Conservation (phyloP, 2,797 vertebrate species). For the Coilia nasus region DNA sequence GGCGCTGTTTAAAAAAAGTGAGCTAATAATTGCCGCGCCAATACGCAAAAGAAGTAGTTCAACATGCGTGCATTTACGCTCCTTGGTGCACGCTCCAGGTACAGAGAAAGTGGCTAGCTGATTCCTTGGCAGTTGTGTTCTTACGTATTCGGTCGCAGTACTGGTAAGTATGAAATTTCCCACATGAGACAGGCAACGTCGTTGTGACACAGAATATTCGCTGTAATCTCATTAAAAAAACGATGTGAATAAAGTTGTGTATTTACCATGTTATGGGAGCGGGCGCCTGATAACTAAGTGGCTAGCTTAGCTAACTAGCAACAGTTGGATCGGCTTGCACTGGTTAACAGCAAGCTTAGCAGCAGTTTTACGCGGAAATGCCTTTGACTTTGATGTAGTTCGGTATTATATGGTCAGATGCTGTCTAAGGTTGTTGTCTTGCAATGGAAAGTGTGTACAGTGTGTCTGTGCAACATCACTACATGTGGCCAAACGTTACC, state of each 20-base stretch:
- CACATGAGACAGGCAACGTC: background rate
- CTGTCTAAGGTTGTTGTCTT: too few relatives aligned
- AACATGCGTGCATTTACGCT: slow-evolving; percentile 13
- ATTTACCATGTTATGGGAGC: background rate
- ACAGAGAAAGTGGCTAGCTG: background rate
- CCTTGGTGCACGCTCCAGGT: background rate
- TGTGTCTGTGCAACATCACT: too few relatives aligned
- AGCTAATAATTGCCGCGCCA: background rate
- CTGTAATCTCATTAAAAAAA: background rate
- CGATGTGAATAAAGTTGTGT: background rate
- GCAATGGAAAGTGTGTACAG: too few relatives aligned
- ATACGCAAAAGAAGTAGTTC: slow-evolving; percentile 2
- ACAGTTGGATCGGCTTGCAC: background rate
- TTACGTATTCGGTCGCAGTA: background rate
- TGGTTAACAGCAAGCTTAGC: background rate
- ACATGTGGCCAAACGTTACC: too few relatives aligned
- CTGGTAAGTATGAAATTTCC: background rate
- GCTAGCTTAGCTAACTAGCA: background rate
- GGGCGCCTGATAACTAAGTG: background rate
- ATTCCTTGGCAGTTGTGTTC: background rate
- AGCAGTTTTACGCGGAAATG: background rate
- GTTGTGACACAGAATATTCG: background rate
- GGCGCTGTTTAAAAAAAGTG: background rate
- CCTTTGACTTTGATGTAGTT: background rate
- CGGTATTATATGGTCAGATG: too few relatives aligned